phyloP scores from a whole-genome alignment of 2,888 invertebrate species.

The Callosobruchus maculatus region DNA sequence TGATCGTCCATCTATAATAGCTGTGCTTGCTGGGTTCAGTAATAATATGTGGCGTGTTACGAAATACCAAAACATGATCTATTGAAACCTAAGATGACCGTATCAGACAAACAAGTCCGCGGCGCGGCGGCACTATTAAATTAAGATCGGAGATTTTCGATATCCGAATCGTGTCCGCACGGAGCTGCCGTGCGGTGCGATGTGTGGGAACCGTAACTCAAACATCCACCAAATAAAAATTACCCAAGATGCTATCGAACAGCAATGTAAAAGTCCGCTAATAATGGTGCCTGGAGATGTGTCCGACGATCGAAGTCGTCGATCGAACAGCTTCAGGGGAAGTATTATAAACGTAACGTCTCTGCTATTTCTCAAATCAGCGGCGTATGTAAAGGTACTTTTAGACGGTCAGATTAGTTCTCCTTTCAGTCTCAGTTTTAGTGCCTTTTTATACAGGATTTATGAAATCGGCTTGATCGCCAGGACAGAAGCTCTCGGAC shows the following conservation, averaged over 20 bases:
- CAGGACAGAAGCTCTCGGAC: too few relatives aligned
- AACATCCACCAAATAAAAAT: conserved; percentile 26
- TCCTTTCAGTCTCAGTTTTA: too few relatives aligned
- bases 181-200: conserved; percentile 25
- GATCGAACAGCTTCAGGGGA: conserved; percentile 13
- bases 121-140: conserved; percentile 15
- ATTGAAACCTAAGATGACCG: background rate
- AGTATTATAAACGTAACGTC: conserved; percentile 11
- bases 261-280: conserved; percentile 26
- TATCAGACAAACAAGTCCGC: conserved; percentile 4
- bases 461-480: too few relatives aligned
- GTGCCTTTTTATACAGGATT: too few relatives aligned
- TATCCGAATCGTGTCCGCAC: conserved; percentile 24
- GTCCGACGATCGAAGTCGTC: conserved; percentile 5
- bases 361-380: conserved; percentile 6
- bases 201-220: conserved; percentile 28
- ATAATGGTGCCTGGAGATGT: conserved; percentile 18
- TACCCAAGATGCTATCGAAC: conserved; percentile 25
- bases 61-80: too few relatives aligned
- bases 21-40: too few relatives aligned
- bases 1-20: too few relatives aligned
- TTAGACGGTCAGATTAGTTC: too few relatives aligned
- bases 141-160: conserved; percentile 25
- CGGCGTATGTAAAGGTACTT: background rate
- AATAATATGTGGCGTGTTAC: too few relatives aligned